These are phyloP conservation scores for Leptopilina clavipes DNA, from an alignment of 1,140 invertebrate species.

Conservation along the genomic window DNA sequence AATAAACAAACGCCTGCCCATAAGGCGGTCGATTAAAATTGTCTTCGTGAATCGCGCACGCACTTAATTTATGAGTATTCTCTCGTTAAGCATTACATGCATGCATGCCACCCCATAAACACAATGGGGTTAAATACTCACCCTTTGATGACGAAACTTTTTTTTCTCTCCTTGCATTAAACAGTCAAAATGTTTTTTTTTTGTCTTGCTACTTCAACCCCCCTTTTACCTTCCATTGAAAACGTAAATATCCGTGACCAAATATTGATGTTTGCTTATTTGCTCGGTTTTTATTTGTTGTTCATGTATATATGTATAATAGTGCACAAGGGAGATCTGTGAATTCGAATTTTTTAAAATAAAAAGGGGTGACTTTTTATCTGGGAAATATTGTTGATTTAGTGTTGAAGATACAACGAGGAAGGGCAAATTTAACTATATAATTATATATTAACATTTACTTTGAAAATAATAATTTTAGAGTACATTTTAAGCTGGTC, in stretches of 20 bases:
- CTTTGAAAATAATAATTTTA: too few relatives aligned
- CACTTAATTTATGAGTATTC: conserved; percentile 63
- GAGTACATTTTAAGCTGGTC: too few relatives aligned
- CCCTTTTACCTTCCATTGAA: conserved; percentile 36
- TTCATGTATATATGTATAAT: background rate
- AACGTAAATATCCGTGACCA: conserved; percentile 57
- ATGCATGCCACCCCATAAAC: conserved; percentile 42
- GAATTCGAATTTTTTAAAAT: background rate
- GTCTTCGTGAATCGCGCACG: conserved; percentile 51
- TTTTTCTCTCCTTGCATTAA: conserved; percentile 28
- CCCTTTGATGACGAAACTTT: conserved; percentile 60
- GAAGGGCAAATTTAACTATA: too few relatives aligned
- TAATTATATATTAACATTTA: too few relatives aligned
- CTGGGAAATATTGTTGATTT: too few relatives aligned
- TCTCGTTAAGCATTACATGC: conserved; percentile 40
- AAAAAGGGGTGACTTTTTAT: background rate
- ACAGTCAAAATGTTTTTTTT: conserved; percentile 35
- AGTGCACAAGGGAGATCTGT: background rate
- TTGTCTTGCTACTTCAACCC: conserved; percentile 1
- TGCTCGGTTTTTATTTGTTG: background rate
- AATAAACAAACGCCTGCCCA: conserved; percentile 62
- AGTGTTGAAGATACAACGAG: too few relatives aligned
- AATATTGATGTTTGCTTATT: conserved; percentile 57
- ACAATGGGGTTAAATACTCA: conserved; percentile 9
- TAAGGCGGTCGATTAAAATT: conserved; percentile 64